These are phyloP conservation scores for Garra rufa DNA, from an alignment of 2,113 vertebrate genomes.

Conservation along the genomic window DNA sequence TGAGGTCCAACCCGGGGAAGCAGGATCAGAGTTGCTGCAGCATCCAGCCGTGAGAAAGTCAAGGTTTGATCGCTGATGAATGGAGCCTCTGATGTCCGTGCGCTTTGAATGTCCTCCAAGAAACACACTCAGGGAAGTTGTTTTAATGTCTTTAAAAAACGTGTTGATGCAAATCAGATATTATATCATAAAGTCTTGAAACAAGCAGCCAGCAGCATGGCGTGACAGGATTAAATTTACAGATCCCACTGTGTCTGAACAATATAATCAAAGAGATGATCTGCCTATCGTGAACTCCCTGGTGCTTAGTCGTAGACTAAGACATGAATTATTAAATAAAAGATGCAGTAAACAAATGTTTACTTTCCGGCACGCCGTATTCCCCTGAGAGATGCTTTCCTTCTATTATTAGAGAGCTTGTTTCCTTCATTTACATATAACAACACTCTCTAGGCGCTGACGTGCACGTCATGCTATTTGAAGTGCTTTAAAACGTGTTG, in stretches of 20 bases:
- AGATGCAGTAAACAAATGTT: slow-evolving; percentile 45
- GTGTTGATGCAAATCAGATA: not conserved
- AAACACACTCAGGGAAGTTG: not conserved
- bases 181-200: not conserved
- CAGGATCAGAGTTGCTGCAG: slow-evolving; percentile 5
- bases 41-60: slow-evolving; percentile 17
- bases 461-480: not conserved
- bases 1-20: not conserved
- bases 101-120: not conserved
- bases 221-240: not conserved
- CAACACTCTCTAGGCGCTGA: not conserved
- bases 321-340: slow-evolving; percentile 45
- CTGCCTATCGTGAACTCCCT: not conserved
- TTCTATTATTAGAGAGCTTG: slow-evolving; percentile 31
- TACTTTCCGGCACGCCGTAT: slow-evolving; percentile 14
- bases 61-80: slow-evolving; percentile 12
- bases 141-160: too few relatives aligned
- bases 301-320: slow-evolving; percentile 10
- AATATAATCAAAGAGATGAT: slow-evolving; percentile 19
- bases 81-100: not conserved
- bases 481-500: slow-evolving; percentile 3
- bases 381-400: slow-evolving; percentile 34
- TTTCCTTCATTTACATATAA: slow-evolving; percentile 42
- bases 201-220: not conserved
- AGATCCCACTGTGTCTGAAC: slow-evolving; percentile 2